A percentile compares a stretch with the other conserved stretches of the same genome.
Conservation (phyloP, 2,888 invertebrate species). For the Epinotia bilunana region DNA sequence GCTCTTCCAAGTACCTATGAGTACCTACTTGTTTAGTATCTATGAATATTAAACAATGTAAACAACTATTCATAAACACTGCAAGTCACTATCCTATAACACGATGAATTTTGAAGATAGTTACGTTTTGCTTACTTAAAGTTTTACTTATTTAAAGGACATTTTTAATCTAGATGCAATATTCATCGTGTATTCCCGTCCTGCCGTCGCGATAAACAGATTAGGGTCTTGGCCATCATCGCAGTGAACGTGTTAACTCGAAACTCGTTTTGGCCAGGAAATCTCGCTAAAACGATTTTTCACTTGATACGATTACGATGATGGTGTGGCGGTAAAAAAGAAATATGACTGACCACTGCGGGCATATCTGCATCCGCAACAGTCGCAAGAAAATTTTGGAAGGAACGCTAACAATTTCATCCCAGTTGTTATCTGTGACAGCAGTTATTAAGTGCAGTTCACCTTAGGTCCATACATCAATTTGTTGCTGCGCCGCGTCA, state of each 20-base stretch:
- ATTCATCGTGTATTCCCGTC: slow-evolving; percentile 14
- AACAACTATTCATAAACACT: neutral
- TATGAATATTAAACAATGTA: too few species aligned
- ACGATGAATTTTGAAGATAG: neutral
- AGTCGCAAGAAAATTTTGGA: too few species aligned
- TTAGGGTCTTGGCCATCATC: slow-evolving; percentile 15
- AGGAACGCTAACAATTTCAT: too few species aligned
- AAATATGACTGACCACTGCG: too few species aligned
- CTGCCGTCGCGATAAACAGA: slow-evolving; percentile 13
- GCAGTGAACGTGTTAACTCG: slow-evolving; percentile 4
- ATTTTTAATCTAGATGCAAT: slow-evolving; percentile 22
- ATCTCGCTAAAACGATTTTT: slow-evolving; percentile 3
- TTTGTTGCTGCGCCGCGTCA: too few species aligned
- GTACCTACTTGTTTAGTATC: too few species aligned
- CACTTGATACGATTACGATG: neutral
- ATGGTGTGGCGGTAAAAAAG: too few species aligned
- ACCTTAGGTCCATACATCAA: too few species aligned
- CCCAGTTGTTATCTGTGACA: neutral
- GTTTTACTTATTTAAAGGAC: slow-evolving; percentile 7
- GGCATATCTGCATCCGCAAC: too few species aligned
- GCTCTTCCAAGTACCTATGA: too few species aligned
- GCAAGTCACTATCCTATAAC: neutral
- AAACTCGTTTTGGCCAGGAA: neutral
- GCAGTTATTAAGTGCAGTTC: too few species aligned
- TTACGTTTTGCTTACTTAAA: neutral